Base-by-base conservation (phyloP, 2,113 vertebrate genomes). In the Lophura nycthemera region DNA sequence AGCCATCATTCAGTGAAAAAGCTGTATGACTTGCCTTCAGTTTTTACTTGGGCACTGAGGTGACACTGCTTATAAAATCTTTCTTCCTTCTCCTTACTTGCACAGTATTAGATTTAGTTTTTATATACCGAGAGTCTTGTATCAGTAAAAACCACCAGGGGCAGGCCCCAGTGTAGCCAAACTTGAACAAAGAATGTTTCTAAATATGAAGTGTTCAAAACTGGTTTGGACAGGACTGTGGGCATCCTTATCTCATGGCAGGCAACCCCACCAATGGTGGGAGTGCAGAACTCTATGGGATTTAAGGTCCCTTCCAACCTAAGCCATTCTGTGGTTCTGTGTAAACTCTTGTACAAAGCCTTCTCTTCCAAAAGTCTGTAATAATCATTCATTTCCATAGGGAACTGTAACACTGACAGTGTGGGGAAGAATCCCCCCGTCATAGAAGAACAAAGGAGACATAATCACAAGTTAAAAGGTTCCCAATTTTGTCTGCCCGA, bases 51-150 rank as follows among this genome's bases (percentile, higher is more conserved):
- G 63, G 15, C 50, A 29, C 22, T 40, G 29, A 70, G 14, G 6
- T 29, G 24, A 18, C 1, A 1, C 10, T 21, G 8, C 7, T 70
- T 34, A 30, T 10, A 22, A 63, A 34, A 29, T 25, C 9, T 34
- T 36, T 36, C 25, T 14, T 50, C 32, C 13, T 13, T 8, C 3
- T 22, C 5, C 6, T 8, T 3, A 6, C 2, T 3, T 8, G 12
- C 34, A 16, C 6, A 0, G 24, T 48, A 10, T 45, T 47, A 42
- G 10, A 5, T 70, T 19, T 43, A 80, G 64, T 5, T 57, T 57
- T n/a, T 59, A n/a, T n/a, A 12, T n/a, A 19, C 8, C 18, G 6
- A 9, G 3, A 60, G 40, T 12, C 24, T 64, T 47, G 1, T 8
- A 8, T 34, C 20, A 40, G 38, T 25, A 43, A 67, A 79, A 56